Evolutionary conservation across 2,888 invertebrate species (phyloP).

Genomic region (Leptinotarsa juncta): DNA sequence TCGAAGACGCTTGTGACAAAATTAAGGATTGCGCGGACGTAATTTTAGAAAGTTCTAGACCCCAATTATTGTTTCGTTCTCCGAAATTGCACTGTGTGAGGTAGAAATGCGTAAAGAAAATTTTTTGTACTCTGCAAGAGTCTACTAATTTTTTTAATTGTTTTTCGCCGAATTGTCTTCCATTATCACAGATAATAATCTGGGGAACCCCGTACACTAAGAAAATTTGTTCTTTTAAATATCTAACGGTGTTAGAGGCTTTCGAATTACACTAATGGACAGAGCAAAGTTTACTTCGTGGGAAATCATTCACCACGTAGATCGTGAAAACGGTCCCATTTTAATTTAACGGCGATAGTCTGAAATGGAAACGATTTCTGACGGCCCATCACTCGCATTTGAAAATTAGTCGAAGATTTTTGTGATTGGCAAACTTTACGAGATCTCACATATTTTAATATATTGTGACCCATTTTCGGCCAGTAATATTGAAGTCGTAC

Average conservation of each 20-base stretch:
- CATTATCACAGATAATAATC: constrained; percentile 20
- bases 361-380: neutral
- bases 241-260: neutral
- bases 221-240: neutral
- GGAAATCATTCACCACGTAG: constrained; percentile 2
- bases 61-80: constrained; percentile 4
- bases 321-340: constrained; percentile 5
- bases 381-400: neutral
- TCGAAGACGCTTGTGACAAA: neutral
- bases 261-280: neutral
- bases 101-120: neutral
- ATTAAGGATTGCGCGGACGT: constrained; percentile 8
- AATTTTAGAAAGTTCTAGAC: neutral
- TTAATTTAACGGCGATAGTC: neutral
- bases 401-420: no score
- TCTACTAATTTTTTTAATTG: constrained; percentile 11
- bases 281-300: neutral
- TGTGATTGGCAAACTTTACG: no score
- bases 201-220: neutral
- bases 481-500: neutral
- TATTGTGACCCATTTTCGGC: neutral
- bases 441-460: neutral
- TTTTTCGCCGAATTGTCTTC: constrained; percentile 11
- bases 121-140: neutral
- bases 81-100: constrained; percentile 1